A percentile compares a stretch with the other conserved stretches of the same genome.
These are phyloP conservation scores for Empis stercorea DNA, from an alignment of 2,888 invertebrate genomes.

Conservation along the genomic window DNA sequence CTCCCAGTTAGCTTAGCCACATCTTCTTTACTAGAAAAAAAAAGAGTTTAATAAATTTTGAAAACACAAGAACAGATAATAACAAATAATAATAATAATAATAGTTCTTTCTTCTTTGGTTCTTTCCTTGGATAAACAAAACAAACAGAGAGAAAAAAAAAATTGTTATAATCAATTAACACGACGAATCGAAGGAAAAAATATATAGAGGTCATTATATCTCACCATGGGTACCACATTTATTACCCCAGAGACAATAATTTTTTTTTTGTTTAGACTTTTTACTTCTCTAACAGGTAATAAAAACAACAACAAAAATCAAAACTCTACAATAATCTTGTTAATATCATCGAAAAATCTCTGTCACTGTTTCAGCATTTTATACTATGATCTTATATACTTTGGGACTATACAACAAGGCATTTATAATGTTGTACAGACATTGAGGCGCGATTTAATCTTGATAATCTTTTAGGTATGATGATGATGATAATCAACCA, in stretches of 20 bases:
- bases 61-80: neutral
- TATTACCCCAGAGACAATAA: constrained; percentile 6
- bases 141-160: neutral
- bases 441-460: neutral
- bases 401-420: too few species aligned
- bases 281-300: neutral
- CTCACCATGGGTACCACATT: constrained; percentile 5
- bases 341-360: too few species aligned
- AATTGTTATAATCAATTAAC: constrained; percentile 9
- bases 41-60: too few species aligned
- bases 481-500: too few species aligned
- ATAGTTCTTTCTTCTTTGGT: too few species aligned
- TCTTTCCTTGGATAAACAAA: too few species aligned
- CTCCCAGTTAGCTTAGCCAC: neutral
- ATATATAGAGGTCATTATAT: constrained; percentile 7
- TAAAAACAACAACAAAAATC: neutral
- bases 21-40: neutral
- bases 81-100: neutral
- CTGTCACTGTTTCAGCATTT: too few species aligned
- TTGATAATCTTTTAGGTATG: neutral
- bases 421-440: neutral
- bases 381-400: too few species aligned
- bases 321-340: neutral
- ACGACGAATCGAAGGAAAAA: constrained; percentile 2
- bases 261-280: neutral